phyloP scores from a whole-genome alignment of 2,888 invertebrate species.

The Eudasyphora cyanicolor region DNA sequence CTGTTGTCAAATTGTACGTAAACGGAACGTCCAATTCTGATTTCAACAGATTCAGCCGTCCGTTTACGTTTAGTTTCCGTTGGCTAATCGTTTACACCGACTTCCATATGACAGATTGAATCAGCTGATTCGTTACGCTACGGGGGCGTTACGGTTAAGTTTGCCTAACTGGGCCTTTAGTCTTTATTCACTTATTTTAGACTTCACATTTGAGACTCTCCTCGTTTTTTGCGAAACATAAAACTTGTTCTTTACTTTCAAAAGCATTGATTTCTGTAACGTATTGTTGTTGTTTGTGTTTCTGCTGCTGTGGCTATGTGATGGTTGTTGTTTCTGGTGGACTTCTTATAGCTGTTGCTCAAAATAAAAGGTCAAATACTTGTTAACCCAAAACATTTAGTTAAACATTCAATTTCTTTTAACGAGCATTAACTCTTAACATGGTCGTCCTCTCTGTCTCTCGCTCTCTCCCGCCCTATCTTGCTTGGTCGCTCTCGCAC shows the following conservation, averaged over 20 bases:
- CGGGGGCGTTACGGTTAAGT: no score
- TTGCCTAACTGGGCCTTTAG: no score
- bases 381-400: slow-evolving; percentile 42
- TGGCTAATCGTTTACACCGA: no score
- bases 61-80: no score
- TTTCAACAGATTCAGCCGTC: no score
- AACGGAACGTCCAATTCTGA: no score
- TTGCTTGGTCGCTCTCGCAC: background rate
- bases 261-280: slow-evolving; percentile 17
- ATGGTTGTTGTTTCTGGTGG: background rate
- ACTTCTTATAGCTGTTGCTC: background rate
- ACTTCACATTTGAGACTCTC: background rate
- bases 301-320: background rate
- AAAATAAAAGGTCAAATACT: slow-evolving; percentile 41
- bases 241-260: slow-evolving; percentile 38
- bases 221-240: background rate
- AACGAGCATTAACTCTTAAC: slow-evolving; percentile 30
- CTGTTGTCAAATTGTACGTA: no score
- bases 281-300: slow-evolving; percentile 21
- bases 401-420: slow-evolving; percentile 43
- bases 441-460: background rate
- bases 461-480: background rate
- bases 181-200: no score
- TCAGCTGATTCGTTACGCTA: no score
- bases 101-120: no score